Conservation (phyloP, 2,797 vertebrate genomes). For the Cossypha niveicapilla region DNA sequence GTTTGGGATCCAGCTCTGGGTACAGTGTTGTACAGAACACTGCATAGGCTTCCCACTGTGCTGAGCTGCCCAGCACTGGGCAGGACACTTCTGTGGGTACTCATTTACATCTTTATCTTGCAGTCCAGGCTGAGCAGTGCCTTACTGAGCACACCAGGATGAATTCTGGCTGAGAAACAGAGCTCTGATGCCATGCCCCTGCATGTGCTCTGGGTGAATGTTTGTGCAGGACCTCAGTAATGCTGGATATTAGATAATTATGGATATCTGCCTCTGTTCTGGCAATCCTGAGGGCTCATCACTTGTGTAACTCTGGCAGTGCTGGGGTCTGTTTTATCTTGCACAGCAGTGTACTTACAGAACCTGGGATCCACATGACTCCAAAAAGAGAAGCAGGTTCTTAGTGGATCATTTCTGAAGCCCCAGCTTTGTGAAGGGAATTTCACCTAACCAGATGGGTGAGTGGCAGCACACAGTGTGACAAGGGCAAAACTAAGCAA, state of each 20-base stretch:
- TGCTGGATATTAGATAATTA: not conserved
- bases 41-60: not conserved
- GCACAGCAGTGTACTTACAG: rapidly evolving
- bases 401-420: not conserved
- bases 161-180: not conserved
- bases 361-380: not conserved
- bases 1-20: not conserved
- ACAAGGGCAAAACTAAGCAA: not conserved
- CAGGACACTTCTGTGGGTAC: not conserved
- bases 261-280: not conserved
- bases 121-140: not conserved
- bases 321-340: not conserved
- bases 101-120: not conserved
- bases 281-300: not conserved
- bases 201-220: not conserved
- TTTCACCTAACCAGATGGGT: not conserved
- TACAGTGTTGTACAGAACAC: not conserved
- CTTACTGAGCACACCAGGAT: not conserved
- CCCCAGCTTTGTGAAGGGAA: not conserved
- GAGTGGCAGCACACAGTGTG: rapidly evolving
- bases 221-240: not conserved
- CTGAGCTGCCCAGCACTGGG: not conserved
- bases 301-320: not conserved
- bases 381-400: not conserved
- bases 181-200: not conserved